These are phyloP conservation scores for Macaca mulatta DNA, from an alignment of 2,113 vertebrate genomes.

Conservation along the genomic window DNA sequence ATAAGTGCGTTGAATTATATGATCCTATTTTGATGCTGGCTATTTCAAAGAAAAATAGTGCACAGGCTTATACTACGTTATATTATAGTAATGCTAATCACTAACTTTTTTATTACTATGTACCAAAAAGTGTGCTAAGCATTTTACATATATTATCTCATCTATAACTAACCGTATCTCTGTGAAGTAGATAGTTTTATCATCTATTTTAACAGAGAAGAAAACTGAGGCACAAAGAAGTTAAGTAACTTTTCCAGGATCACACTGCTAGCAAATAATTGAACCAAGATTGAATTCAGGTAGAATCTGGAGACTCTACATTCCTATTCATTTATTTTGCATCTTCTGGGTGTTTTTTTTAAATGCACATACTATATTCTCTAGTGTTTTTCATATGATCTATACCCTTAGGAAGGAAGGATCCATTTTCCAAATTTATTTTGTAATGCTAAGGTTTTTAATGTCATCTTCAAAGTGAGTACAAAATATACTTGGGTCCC, in stretches of 20 bases:
- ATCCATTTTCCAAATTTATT: background rate
- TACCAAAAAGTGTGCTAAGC: background rate
- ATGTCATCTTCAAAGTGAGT: background rate
- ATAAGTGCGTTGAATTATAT: constrained; percentile 50
- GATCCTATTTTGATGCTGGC: background rate
- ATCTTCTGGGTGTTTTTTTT: background rate
- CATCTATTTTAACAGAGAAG: background rate
- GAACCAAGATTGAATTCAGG: background rate
- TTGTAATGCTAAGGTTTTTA: background rate
- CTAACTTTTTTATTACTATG: background rate
- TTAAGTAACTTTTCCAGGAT: background rate
- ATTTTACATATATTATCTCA: background rate
- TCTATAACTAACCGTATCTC: background rate
- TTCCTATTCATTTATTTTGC: background rate
- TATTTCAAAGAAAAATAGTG: constrained; percentile 26
- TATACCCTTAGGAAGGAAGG: background rate
- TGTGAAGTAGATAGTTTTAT: background rate
- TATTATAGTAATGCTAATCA: constrained; percentile 3
- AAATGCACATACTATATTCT: background rate
- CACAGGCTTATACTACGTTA: background rate
- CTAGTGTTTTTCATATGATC: background rate
- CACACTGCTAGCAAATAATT: background rate
- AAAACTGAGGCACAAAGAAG: constrained; percentile 5
- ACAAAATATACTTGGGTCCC: background rate
- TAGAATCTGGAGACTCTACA: background rate